Base-by-base conservation (phyloP, 92 coral and sea anemone species). In the Epizoanthus ramosus region DNA sequence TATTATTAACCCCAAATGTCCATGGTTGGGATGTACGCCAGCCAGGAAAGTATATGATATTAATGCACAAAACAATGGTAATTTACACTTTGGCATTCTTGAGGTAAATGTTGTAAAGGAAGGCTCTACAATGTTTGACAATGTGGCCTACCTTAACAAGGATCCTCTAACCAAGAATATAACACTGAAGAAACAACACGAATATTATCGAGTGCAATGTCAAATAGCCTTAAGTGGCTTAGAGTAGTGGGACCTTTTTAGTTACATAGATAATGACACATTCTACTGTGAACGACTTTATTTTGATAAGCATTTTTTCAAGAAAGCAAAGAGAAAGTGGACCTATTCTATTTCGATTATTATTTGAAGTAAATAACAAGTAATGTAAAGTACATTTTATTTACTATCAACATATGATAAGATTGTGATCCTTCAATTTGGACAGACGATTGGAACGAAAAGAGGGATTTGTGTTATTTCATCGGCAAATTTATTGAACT, bases 191-290 rank as follows among this genome's bases (percentile, higher is more conserved):
- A n/a, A n/a, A n/a, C n/a, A n/a, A n/a, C n/a, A n/a, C n/a, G n/a
- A n/a, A n/a, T 79, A 25, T 79, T 91, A 80, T 25, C 91, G 88
- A 74, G 94, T 91, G 2, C 89, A 91, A 63, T 88, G 94, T 73
- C 92, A 88, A 58, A 17, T 85, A 28, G 92, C 57, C 10, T 83
- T 91, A 37, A 17, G 89, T 8, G 94, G 92, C 18, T 56, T 91
- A 14, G 89, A 85, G 56, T 91, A 85, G 92, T 89, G 89, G 58
- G 89, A 89, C 63, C 73, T 89, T 57, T 89, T 84, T 60, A 59
- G 84, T 24, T 89, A 68, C 22, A 58, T 85, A 6, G 77, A 53
- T 82, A 73, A 79, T 19, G 25, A 80, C 9, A 41, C 52, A 2
- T 86, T 47, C 57, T 80, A 53, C 31, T 86, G 89, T 81, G 87